A percentile compares a stretch with the other conserved stretches of the same genome.
These are phyloP conservation scores for Nematostella vectensis DNA, from an alignment of 92 coral and sea anemone genomes.

Conservation along the genomic window DNA sequence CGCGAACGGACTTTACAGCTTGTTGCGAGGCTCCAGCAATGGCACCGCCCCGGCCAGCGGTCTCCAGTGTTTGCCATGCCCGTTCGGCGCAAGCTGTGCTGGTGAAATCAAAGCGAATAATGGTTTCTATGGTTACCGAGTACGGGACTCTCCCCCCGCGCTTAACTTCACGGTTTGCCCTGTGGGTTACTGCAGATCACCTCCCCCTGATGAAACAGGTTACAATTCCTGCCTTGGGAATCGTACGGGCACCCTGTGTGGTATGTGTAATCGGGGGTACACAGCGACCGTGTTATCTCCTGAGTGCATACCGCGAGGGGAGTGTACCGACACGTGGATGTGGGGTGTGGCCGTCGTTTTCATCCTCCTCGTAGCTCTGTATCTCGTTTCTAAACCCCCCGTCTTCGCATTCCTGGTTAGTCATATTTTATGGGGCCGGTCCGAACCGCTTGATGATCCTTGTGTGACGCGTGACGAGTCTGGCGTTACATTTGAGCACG, in stretches of 20 bases:
- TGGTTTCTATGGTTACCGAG: constrained; percentile 69
- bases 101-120: constrained; percentile 31
- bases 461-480: too few relatives aligned
- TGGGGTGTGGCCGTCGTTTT: constrained; percentile 39
- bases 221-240: constrained; percentile 71
- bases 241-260: constrained; percentile 71
- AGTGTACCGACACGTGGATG: constrained; percentile 59
- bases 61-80: constrained; percentile 64
- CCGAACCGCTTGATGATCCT: neutral
- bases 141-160: constrained; percentile 13
- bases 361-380: constrained; percentile 38
- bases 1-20: constrained; percentile 40
- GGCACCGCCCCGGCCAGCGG: constrained; percentile 14
- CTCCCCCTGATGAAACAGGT: constrained; percentile 1
- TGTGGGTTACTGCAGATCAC: constrained; percentile 50
- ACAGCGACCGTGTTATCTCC: constrained; percentile 66
- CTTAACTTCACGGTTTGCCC: constrained; percentile 66
- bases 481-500: too few relatives aligned
- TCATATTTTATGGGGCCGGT: constrained; percentile 47
- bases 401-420: constrained; percentile 25
- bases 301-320: constrained; percentile 30
- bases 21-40: constrained; percentile 37
- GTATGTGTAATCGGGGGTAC: constrained; percentile 45
- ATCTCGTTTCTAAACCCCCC: constrained; percentile 57
- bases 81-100: constrained; percentile 63